These are phyloP conservation scores for Rhegmatorhina hoffmannsi DNA, from an alignment of 2,113 vertebrate genomes.

Conservation along the genomic window DNA sequence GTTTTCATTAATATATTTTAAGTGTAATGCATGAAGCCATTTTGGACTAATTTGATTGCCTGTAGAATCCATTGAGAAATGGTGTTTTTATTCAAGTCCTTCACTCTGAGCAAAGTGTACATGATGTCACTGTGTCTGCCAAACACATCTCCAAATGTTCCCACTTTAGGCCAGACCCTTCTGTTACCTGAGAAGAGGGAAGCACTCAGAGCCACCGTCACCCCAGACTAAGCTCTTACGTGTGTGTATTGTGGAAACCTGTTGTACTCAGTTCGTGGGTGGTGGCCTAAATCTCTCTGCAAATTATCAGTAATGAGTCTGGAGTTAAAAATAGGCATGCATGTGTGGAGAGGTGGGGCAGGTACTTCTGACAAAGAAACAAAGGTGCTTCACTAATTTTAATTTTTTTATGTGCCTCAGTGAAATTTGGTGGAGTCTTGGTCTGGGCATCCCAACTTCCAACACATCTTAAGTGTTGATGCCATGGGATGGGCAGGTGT, in stretches of 20 bases:
- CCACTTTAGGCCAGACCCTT: background rate
- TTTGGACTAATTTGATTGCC: background rate
- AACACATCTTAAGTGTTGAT: rapidly evolving
- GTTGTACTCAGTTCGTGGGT: background rate
- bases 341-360: background rate
- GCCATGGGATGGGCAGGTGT: background rate
- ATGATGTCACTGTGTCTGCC: background rate
- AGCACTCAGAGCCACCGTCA: background rate
- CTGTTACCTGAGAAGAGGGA: background rate
- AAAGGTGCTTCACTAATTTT: background rate
- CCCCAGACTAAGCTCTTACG: background rate
- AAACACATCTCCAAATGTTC: background rate
- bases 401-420: background rate
- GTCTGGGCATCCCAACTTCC: too few species aligned
- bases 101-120: background rate
- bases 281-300: background rate
- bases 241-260: background rate
- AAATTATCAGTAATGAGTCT: background rate
- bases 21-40: background rate
- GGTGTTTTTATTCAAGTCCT: background rate
- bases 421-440: background rate
- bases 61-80: background rate
- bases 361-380: background rate
- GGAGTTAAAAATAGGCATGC: background rate
- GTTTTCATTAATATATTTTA: background rate